Percentiles rank a stretch among this genome's conserved stretches.
Conservation (phyloP, 1,140 invertebrate species). For the Bombus sylvicola region DNA sequence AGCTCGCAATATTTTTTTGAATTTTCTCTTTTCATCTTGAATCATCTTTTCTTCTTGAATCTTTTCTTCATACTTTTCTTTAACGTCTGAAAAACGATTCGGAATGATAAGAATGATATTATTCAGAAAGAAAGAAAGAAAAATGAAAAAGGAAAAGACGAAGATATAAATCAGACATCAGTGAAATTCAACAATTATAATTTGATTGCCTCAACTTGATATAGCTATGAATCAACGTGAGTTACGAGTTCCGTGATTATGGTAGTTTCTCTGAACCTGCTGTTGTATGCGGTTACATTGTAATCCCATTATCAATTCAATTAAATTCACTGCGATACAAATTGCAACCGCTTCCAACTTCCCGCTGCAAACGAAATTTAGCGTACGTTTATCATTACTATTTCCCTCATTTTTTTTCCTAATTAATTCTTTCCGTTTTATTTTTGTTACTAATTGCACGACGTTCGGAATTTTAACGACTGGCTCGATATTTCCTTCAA, state of each 20-base stretch:
- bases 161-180: background rate
- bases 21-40: too few species aligned
- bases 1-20: too few species aligned
- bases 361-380: background rate
- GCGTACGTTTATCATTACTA: background rate
- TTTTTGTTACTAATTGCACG: background rate
- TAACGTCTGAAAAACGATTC: too few species aligned
- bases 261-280: conserved; percentile 1
- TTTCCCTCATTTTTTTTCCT: background rate
- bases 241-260: conserved; percentile 40
- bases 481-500: background rate
- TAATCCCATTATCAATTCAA: conserved; percentile 58
- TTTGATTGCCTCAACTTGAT: conserved; percentile 1
- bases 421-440: background rate
- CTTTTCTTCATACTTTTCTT: too few species aligned
- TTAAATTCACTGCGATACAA: conserved; percentile 32
- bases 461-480: background rate
- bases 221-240: conserved; percentile 43
- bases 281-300: conserved; percentile 18
- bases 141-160: conserved; percentile 1
- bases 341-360: conserved; percentile 5
- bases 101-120: too few species aligned
- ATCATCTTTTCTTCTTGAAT: too few species aligned
- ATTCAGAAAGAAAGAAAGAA: background rate
- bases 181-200: conserved; percentile 33